Base-by-base conservation (phyloP, 2,888 invertebrate genomes). In the Chymomyza amoena region DNA sequence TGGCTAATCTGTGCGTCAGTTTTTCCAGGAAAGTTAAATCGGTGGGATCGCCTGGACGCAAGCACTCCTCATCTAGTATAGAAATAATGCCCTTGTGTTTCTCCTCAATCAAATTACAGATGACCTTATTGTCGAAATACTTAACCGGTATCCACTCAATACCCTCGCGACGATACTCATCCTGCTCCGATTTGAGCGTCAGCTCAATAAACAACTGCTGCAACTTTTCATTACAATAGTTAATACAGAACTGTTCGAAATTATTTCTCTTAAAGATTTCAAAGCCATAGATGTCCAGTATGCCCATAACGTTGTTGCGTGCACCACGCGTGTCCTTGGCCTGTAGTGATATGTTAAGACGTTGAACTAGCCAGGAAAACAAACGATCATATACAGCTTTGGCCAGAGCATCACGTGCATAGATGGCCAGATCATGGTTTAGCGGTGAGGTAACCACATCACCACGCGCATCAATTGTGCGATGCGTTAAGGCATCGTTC, bases 181-280 rank as follows among this genome's bases (percentile, higher is more conserved):
- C 97, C 91, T 98, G 98, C 90, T 98, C 98, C 15, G 96, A 96
- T 89, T 96, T 96, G 54, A 98, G 92, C 0, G 98, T 98, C 87
- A 98, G 92, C 91, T 97, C 96, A 89, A 98, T 98, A 92, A 98
- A 98, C 72, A 98, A 92, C 92, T 98, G 98, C 90, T 98, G 98
- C 72, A 98, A 93, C 91, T 98, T 98, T 92, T 98, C 98, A 90
- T 98, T 98, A 91, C 98, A 98, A 93, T 96, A 98, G 92, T 98
- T 98, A 75, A 98, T 98, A 92, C 98, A 98, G 91, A 98, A 96
- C 92, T 98, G 98, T 91, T 91, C 90, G 72, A 89, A 91, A 95
- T 96, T 96, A 90, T 98, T 98, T 80, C 94, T 95, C 65, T 96
- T 94, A 93, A 98, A 97, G 78, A 98, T 97, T 92, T 98, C 98